Conservation (phyloP, 2,113 vertebrate species). For the Gambusia holbrooki region DNA sequence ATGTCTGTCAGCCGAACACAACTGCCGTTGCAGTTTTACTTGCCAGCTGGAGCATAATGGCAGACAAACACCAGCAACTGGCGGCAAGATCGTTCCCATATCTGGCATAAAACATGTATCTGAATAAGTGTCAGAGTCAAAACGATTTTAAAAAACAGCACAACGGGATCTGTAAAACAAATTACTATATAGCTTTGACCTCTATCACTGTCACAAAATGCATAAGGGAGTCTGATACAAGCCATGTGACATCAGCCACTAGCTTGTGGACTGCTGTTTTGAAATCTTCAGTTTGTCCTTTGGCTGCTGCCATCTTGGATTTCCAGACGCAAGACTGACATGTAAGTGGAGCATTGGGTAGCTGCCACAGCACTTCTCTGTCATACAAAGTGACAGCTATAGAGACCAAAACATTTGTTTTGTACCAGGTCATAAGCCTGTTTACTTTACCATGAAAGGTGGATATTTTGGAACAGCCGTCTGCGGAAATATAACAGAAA, state of each 20-base stretch:
- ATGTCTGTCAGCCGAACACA: constrained; percentile 7
- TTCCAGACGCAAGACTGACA: constrained; percentile 8
- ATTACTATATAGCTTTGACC: neutral
- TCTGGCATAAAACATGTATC: neutral
- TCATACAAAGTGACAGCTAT: constrained; percentile 4
- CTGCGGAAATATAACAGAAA: neutral
- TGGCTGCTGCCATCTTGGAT: constrained; percentile 6
- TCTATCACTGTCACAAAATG: neutral
- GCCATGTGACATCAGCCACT: neutral
- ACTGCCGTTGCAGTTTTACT: neutral
- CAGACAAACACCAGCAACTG: neutral
- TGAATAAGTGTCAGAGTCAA: neutral
- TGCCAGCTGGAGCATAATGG: neutral
- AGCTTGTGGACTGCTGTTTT: constrained; percentile 2
- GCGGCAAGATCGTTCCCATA: neutral
- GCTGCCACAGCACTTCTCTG: constrained; percentile 8
- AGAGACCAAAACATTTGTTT: constrained; percentile 3
- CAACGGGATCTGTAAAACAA: neutral
- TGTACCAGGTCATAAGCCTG: neutral
- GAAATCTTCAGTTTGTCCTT: constrained; percentile 1
- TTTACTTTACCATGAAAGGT: neutral
- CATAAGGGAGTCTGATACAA: neutral
- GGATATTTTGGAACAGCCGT: neutral
- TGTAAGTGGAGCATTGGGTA: constrained; percentile 11
- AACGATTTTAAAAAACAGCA: neutral